Percentiles rank a stretch among this genome's conserved stretches.
These are phyloP conservation scores for Malurus elegans DNA, from an alignment of 2,113 vertebrate genomes.

Conservation along the genomic window DNA sequence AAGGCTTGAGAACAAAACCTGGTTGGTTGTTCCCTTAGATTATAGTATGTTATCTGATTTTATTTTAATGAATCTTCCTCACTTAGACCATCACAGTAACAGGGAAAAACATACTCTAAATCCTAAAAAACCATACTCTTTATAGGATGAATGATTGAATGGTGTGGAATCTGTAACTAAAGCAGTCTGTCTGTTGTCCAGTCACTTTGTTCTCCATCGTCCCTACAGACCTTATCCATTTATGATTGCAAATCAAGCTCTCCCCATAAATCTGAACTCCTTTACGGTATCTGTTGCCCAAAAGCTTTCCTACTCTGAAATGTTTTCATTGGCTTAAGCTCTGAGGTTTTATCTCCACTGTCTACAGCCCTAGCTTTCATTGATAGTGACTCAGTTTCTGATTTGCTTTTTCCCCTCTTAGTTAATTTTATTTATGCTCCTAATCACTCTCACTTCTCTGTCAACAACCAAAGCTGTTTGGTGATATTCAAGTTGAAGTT, in stretches of 20 bases:
- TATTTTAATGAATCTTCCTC: not conserved
- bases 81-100: not conserved
- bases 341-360: not conserved
- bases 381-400: not conserved
- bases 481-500: not conserved
- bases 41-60: not conserved
- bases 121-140: not conserved
- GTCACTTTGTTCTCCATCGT: accelerated
- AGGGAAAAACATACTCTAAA: not conserved
- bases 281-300: not conserved
- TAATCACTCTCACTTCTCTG: not conserved
- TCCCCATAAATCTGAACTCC: not conserved
- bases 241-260: not conserved
- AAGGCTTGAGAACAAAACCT: not conserved
- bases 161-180: not conserved
- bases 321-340: not conserved
- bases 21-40: not conserved
- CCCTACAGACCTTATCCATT: not conserved
- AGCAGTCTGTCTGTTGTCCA: not conserved
- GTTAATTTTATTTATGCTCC: not conserved
- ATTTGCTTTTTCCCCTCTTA: not conserved
- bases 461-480: not conserved
- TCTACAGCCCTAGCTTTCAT: not conserved
- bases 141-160: not conserved
- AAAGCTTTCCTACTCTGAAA: not conserved